Conservation (phyloP, 2,888 invertebrate species). For the Marasmarcha lunaedactyla region DNA sequence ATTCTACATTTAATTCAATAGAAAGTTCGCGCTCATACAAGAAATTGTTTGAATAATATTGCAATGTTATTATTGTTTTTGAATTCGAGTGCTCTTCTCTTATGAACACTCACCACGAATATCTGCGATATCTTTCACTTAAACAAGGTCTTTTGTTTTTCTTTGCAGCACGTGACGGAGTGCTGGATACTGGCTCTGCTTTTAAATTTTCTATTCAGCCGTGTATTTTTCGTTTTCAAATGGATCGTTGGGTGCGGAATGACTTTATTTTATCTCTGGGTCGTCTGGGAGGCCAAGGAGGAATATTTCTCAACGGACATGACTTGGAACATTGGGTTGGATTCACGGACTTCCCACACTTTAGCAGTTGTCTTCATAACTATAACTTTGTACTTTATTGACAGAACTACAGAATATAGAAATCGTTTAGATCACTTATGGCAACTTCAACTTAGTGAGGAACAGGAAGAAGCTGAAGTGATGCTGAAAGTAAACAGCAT, state of each 20-base stretch:
- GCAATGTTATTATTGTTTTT: too few relatives aligned
- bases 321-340: slow-evolving; percentile 77
- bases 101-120: too few relatives aligned
- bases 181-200: slow-evolving; percentile 74
- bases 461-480: slow-evolving; percentile 88
- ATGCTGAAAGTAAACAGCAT: slow-evolving; percentile 90
- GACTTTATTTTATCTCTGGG: slow-evolving; percentile 74
- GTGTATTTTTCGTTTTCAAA: slow-evolving; percentile 87
- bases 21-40: too few relatives aligned
- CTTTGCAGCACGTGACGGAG: slow-evolving; percentile 82
- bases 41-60: too few relatives aligned
- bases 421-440: slow-evolving; percentile 86
- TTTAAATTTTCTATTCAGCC: slow-evolving; percentile 84
- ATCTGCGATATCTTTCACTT: too few relatives aligned
- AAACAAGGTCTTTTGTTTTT: too few relatives aligned
- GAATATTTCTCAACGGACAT: slow-evolving; percentile 70
- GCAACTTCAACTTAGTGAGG: slow-evolving; percentile 77
- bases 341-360: slow-evolving; percentile 78
- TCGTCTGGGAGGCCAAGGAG: slow-evolving; percentile 75
- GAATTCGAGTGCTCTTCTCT: too few relatives aligned
- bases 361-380: slow-evolving; percentile 80
- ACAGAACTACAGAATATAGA: slow-evolving; percentile 90
- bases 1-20: neutral
- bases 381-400: slow-evolving; percentile 84
- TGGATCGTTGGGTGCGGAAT: slow-evolving; percentile 76